Evolutionary conservation across 2,113 vertebrate species (phyloP).

Genomic region (Rhinoptilus africanus): DNA sequence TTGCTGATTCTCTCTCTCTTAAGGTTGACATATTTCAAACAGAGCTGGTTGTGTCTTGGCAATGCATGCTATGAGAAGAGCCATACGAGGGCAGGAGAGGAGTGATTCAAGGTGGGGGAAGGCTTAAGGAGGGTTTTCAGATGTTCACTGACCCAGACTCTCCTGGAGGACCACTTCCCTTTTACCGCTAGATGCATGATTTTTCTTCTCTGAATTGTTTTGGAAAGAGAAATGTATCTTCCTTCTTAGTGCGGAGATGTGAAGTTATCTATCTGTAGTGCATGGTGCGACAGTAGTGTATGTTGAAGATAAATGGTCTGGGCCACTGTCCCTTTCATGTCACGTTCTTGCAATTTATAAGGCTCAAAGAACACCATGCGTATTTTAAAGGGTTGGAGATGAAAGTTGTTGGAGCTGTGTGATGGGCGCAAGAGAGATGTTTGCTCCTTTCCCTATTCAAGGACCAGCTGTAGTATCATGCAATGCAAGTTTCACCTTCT

Average conservation of each 20-base stretch:
- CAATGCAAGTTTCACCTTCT: accelerated
- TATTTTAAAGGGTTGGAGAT: not conserved
- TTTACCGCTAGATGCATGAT: not conserved
- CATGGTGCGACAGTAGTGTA: no score
- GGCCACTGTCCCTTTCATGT: not conserved
- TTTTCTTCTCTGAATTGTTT: not conserved
- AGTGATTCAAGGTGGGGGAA: no score
- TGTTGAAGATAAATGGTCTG: not conserved
- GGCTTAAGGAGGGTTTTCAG: no score
- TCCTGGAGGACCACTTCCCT: no score
- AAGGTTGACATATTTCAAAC: no score
- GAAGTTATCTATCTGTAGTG: not conserved
- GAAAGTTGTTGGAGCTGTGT: not conserved
- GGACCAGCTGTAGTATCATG: no score
- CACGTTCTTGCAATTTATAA: not conserved
- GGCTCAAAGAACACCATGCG: not conserved
- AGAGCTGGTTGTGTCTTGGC: not conserved
- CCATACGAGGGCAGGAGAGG: not conserved
- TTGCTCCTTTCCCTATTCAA: not conserved
- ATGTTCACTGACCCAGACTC: not conserved
- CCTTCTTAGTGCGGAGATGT: not conserved
- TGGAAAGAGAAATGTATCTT: not conserved
- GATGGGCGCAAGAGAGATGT: not conserved
- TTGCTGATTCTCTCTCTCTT: no score
- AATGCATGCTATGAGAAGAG: not conserved